Evolutionary conservation across 23 tunicate genomes (phyloP).

Genomic region (Styela clava): DNA sequence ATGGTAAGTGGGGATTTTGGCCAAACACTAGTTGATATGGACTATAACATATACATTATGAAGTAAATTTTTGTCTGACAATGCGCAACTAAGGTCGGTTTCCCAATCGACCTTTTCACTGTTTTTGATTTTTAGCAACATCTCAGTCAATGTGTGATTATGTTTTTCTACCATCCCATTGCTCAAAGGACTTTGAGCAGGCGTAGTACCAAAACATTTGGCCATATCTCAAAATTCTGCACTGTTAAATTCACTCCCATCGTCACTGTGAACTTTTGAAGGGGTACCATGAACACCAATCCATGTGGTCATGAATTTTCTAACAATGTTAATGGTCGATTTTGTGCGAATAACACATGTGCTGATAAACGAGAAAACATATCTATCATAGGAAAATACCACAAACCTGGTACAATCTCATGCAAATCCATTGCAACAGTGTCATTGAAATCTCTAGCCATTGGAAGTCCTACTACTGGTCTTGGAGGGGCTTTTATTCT

Average conservation of each 20-base stretch:
- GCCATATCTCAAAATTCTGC: background rate
- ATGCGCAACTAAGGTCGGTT: background rate
- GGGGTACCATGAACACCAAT: background rate
- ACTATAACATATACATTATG: background rate
- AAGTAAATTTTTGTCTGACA: background rate
- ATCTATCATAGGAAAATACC: conserved; percentile 35
- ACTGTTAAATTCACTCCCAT: too few relatives aligned
- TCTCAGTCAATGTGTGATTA: background rate
- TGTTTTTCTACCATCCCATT: background rate
- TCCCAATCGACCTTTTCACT: background rate
- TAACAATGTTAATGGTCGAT: too few relatives aligned
- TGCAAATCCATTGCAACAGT: conserved; percentile 31
- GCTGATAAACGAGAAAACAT: conserved; percentile 13
- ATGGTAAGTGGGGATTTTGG: background rate
- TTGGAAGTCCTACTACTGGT: conserved; percentile 16
- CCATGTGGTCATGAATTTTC: background rate
- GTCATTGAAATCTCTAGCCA: conserved; percentile 14
- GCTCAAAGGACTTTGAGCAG: background rate
- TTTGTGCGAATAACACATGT: too few relatives aligned
- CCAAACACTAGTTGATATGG: background rate
- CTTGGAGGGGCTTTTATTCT: conserved; percentile 3
- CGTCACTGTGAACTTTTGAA: background rate
- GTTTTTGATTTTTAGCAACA: background rate
- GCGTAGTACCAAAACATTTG: background rate
- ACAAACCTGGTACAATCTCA: conserved; percentile 1